phyloP scores from a whole-genome alignment of 53 echinoderm and acorn worm species.

The Hippasteria phrygiana region DNA sequence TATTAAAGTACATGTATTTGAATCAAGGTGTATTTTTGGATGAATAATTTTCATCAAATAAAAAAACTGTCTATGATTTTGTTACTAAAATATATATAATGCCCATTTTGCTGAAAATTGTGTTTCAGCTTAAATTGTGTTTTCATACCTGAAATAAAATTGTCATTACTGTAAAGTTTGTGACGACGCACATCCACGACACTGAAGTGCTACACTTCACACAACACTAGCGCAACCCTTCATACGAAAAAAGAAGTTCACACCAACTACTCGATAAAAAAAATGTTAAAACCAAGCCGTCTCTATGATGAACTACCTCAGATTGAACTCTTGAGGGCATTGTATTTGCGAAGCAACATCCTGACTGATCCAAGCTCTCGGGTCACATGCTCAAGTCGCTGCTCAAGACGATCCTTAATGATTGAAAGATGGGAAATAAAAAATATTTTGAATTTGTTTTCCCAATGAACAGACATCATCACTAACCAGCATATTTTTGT shows the following conservation, averaged over 20 bases:
- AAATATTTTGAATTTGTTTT: too few species aligned
- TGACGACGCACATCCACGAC: too few species aligned
- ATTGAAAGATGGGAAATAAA: not conserved
- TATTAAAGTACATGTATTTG: too few species aligned
- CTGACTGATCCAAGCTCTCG: constrained; percentile 82
- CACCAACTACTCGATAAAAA: not conserved
- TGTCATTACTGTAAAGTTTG: too few species aligned
- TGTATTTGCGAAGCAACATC: constrained; percentile 88
- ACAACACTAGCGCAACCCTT: not conserved
- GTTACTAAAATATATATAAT: not conserved
- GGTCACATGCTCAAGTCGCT: constrained; percentile 77
- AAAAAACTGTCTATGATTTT: too few species aligned
- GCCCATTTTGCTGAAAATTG: not conserved
- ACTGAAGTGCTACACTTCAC: too few species aligned
- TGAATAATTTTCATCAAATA: too few species aligned
- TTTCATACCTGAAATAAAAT: too few species aligned
- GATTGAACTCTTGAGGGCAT: constrained; percentile 85
- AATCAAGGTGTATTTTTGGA: too few species aligned
- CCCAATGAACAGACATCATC: too few species aligned
- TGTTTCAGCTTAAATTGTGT: too few species aligned
- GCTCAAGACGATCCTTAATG: constrained; percentile 84
- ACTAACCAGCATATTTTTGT: too few species aligned
- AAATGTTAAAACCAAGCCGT: not conserved
- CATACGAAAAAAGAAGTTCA: not conserved
- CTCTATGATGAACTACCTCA: constrained; percentile 3